Evolutionary conservation across 2,113 vertebrate genomes (phyloP).

Genomic region (Panthera tigris): DNA sequence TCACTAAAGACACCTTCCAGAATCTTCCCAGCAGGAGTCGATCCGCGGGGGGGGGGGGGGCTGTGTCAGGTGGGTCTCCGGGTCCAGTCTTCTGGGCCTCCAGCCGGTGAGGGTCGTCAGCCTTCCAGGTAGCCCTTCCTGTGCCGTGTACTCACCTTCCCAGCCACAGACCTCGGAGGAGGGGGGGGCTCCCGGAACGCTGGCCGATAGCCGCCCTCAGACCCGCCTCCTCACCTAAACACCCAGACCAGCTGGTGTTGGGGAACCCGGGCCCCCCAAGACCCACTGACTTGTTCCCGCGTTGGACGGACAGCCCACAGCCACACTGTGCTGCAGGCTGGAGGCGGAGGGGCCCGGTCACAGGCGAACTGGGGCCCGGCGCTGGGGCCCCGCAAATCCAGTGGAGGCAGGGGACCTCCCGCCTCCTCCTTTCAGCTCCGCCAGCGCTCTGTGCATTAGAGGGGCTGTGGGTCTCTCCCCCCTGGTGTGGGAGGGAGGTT

Average conservation of each 20-base stretch:
- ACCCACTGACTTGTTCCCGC: neutral
- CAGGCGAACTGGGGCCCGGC: neutral
- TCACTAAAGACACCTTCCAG: neutral
- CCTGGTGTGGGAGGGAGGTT: neutral
- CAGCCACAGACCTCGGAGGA: neutral
- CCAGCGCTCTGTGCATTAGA: neutral
- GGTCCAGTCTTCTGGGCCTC: neutral
- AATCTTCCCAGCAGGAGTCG: neutral
- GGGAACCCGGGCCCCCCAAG: neutral
- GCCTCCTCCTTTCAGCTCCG: neutral
- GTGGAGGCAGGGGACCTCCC: accelerated
- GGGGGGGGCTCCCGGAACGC: accelerated
- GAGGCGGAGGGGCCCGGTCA: accelerated
- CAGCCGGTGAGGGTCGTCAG: no score
- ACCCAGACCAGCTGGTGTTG: accelerated
- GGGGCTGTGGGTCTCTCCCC: neutral
- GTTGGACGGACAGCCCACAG: neutral
- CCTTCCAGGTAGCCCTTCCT: neutral
- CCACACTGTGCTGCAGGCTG: neutral
- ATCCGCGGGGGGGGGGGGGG: accelerated
- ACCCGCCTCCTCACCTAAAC: neutral
- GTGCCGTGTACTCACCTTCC: accelerated
- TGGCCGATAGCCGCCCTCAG: accelerated
- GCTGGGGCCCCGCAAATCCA: neutral
- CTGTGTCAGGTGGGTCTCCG: accelerated